A percentile compares a stretch with the other conserved stretches of the same genome.
phyloP scores from a whole-genome alignment of 1,140 invertebrate genomes.

The Amphibalanus amphitrite region DNA sequence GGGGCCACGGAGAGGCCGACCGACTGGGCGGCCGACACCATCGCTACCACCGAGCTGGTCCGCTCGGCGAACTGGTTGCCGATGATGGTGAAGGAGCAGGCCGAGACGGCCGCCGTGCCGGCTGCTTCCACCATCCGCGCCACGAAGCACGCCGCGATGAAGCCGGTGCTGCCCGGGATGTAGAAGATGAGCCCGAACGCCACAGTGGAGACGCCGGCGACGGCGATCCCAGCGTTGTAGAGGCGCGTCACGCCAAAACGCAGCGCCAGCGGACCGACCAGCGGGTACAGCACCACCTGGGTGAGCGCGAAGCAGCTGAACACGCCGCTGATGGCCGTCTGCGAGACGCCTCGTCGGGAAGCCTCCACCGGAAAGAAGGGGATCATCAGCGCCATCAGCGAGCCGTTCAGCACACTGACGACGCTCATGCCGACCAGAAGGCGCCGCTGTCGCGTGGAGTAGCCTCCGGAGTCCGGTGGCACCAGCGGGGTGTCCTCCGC shows the following conservation, averaged over 20 bases:
- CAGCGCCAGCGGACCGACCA: slow-evolving; percentile 35
- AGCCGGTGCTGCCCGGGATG: slow-evolving; percentile 35
- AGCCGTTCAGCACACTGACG: slow-evolving; percentile 27
- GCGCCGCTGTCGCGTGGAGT: too few species aligned
- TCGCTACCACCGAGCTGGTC: slow-evolving; percentile 28
- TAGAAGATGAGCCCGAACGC: slow-evolving; percentile 25
- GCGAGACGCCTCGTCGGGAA: slow-evolving; percentile 24
- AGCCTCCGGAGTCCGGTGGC: too few species aligned
- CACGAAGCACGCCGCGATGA: slow-evolving; percentile 27
- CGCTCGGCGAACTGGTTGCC: slow-evolving; percentile 31
- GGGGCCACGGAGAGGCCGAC: slow-evolving; percentile 36
- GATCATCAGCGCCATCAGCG: slow-evolving; percentile 26
- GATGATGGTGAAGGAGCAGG: slow-evolving; percentile 38
- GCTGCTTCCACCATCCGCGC: slow-evolving; percentile 39
- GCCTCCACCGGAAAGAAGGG: slow-evolving; percentile 27
- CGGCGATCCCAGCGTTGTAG: slow-evolving; percentile 26
- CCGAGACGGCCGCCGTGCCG: too few species aligned
- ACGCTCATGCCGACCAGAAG: slow-evolving; percentile 30
- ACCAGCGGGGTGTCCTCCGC: too few species aligned
- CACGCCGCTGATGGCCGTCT: too few species aligned
- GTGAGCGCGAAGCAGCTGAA: slow-evolving; percentile 21
- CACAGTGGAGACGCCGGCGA: slow-evolving; percentile 27
- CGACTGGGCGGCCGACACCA: slow-evolving; percentile 28
- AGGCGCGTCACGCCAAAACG: slow-evolving; percentile 31
- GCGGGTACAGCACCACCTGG: slow-evolving; percentile 20